Conservation (phyloP, 2,113 vertebrate species). For the Bufo gargarizans region DNA sequence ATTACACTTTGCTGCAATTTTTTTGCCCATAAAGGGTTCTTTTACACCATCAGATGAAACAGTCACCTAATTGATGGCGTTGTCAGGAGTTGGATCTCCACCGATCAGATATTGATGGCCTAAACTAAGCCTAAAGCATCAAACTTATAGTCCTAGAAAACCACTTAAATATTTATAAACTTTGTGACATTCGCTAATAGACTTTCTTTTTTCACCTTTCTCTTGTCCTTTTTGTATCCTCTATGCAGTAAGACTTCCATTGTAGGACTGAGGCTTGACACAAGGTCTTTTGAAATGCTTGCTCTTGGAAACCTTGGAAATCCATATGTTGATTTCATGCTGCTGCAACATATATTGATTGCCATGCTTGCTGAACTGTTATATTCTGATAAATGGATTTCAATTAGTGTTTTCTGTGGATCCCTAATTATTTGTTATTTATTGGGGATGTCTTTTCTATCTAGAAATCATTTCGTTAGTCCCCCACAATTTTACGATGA, state of each 20-base stretch:
- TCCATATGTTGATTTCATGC: not conserved
- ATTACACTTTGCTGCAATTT: too few relatives aligned
- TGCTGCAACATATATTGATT: not conserved
- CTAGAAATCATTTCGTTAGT: not conserved
- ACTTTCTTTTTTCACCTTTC: not conserved
- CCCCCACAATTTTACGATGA: not conserved
- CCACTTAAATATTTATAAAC: too few relatives aligned
- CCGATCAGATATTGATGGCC: too few relatives aligned
- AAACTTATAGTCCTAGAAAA: too few relatives aligned
- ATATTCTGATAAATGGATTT: not conserved
- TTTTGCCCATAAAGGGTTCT: too few relatives aligned
- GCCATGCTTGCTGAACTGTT: not conserved
- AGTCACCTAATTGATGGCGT: too few relatives aligned
- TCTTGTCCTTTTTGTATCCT: not conserved
- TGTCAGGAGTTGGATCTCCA: too few relatives aligned
- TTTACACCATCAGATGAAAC: too few relatives aligned
- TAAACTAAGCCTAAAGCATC: too few relatives aligned
- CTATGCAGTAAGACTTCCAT: not conserved
- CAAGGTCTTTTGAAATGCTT: not conserved
- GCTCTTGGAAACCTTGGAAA: not conserved
- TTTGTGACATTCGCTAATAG: too few relatives aligned
- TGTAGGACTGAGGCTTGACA: not conserved
- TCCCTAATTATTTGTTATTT: not conserved
- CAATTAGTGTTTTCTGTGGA: not conserved
- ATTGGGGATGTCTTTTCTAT: not conserved